Evolutionary conservation across 2,888 invertebrate genomes (phyloP).

Genomic region (Agonopterix heracliana): DNA sequence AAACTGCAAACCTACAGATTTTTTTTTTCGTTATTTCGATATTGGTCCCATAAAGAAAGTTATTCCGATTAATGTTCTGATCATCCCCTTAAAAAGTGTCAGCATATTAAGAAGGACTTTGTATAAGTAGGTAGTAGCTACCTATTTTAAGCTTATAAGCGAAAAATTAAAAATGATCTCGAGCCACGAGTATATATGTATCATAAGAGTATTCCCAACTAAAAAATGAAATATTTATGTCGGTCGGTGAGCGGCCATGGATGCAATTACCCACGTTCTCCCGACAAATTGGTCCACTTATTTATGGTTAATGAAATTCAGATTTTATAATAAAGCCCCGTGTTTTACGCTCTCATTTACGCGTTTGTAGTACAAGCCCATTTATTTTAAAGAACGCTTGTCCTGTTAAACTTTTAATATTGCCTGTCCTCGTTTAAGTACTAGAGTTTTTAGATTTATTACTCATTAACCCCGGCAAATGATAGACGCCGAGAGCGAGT

Average conservation of each 20-base stretch:
- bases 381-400: slow-evolving; percentile 32
- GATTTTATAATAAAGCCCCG: slow-evolving; percentile 47
- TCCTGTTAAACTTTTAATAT: slow-evolving; percentile 28
- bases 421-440: slow-evolving; percentile 9
- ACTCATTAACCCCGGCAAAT: slow-evolving; percentile 24
- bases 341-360: slow-evolving; percentile 43
- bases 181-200: slow-evolving; percentile 21
- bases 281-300: slow-evolving; percentile 50
- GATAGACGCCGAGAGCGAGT: slow-evolving; percentile 11
- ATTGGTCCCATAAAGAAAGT: too few relatives aligned
- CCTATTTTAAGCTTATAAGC: too few relatives aligned
- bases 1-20: too few relatives aligned
- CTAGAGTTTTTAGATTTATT: slow-evolving; percentile 21
- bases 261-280: slow-evolving; percentile 37
- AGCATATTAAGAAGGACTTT: too few relatives aligned
- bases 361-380: slow-evolving; percentile 40
- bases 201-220: too few relatives aligned
- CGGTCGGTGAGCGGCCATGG: slow-evolving; percentile 22
- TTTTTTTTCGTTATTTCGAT: too few relatives aligned
- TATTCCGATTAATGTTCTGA: too few relatives aligned
- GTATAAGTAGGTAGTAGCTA: too few relatives aligned
- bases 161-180: too few relatives aligned
- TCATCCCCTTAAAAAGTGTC: too few relatives aligned
- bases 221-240: background rate
- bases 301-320: slow-evolving; percentile 56